phyloP scores from a whole-genome alignment of 2,888 invertebrate species.

The Eupithecia exiguata region DNA sequence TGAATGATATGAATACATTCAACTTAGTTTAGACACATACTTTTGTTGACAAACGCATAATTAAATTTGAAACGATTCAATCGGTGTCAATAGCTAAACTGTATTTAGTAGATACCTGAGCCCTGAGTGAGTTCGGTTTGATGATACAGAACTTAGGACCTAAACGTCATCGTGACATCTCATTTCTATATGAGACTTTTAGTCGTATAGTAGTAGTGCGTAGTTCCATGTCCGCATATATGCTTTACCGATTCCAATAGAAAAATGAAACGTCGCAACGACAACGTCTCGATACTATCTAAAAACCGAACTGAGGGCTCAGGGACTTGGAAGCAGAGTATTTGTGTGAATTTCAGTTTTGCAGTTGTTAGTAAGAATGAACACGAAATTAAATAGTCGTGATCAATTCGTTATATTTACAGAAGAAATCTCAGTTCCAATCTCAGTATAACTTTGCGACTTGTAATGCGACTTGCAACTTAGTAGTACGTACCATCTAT shows the following conservation, averaged over 20 bases:
- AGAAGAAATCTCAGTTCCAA: constrained; percentile 7
- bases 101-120: background rate
- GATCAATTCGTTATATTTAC: constrained; percentile 31
- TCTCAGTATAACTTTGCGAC: constrained; percentile 8
- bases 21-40: background rate
- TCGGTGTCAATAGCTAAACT: background rate
- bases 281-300: no score
- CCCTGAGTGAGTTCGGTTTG: background rate
- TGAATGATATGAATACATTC: background rate
- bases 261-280: background rate
- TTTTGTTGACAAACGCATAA: background rate
- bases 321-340: background rate
- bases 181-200: background rate
- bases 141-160: background rate
- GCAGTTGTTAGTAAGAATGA: background rate
- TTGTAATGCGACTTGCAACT: background rate
- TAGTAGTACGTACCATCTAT: background rate
- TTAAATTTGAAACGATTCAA: background rate
- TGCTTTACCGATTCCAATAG: background rate
- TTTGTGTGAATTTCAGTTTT: constrained; percentile 1
- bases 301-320: background rate
- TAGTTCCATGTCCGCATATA: background rate
- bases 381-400: constrained; percentile 24
- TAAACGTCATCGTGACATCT: background rate
- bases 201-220: no score